Percentiles rank a stretch among this genome's conserved stretches.
These are phyloP conservation scores for Fragum sueziense DNA, from an alignment of 2,888 invertebrate genomes.

Conservation along the genomic window DNA sequence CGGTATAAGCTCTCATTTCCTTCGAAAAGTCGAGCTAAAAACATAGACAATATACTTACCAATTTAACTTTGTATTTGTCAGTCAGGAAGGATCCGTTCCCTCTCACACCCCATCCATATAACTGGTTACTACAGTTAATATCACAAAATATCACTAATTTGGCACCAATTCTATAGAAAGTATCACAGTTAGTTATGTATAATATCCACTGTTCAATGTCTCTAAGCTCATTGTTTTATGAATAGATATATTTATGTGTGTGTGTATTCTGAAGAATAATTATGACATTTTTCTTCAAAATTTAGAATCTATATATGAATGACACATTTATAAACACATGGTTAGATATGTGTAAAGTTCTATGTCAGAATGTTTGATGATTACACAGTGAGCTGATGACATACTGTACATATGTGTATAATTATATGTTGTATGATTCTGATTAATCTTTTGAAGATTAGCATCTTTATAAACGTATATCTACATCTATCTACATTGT, in stretches of 20 bases:
- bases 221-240: not conserved
- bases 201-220: not conserved
- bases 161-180: slow-evolving; percentile 23
- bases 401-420: no score
- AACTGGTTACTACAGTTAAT: not conserved
- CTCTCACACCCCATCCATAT: not conserved
- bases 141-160: slow-evolving; percentile 21
- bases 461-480: not conserved
- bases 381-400: not conserved
- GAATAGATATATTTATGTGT: not conserved
- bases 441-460: not conserved
- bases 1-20: no score
- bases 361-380: not conserved
- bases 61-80: no score
- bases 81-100: no score
- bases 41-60: no score
- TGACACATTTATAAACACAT: not conserved
- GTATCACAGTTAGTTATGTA: slow-evolving; percentile 20
- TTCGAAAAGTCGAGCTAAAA: no score
- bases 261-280: not conserved
- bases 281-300: not conserved
- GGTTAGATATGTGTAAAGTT: no score
- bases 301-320: no score
- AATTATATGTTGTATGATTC: no score
- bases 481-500: not conserved